These are phyloP conservation scores for Homalodisca vitripennis DNA, from an alignment of 1,140 invertebrate genomes.

Conservation along the genomic window DNA sequence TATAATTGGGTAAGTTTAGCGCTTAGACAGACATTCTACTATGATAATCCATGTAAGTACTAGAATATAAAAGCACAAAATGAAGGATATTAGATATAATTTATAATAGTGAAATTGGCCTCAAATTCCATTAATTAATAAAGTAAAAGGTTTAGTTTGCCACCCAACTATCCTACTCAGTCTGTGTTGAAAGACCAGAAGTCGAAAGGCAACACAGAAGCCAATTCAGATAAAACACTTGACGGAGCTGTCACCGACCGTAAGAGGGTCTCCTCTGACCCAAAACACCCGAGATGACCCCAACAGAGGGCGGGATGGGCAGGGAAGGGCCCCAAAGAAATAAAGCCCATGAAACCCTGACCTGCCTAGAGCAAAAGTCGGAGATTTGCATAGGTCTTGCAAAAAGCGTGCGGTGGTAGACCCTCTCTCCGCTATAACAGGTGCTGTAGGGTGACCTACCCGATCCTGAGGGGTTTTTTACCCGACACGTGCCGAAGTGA, in stretches of 20 bases:
- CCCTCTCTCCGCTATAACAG: slow-evolving; percentile 15
- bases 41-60: too few relatives aligned
- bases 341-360: slow-evolving; percentile 4
- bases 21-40: too few relatives aligned
- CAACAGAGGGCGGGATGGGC: too few relatives aligned
- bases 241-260: not conserved
- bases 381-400: slow-evolving; percentile 22
- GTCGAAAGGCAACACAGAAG: not conserved
- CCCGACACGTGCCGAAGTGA: not conserved
- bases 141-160: too few relatives aligned
- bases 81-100: too few relatives aligned
- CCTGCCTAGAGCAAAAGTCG: not conserved
- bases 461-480: slow-evolving; percentile 8
- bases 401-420: too few relatives aligned
- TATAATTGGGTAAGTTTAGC: too few relatives aligned
- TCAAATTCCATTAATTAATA: too few relatives aligned
- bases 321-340: not conserved
- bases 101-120: too few relatives aligned
- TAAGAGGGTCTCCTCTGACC: slow-evolving; percentile 6
- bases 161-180: too few relatives aligned
- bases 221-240: not conserved
- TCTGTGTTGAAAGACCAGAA: too few relatives aligned
- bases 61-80: too few relatives aligned
- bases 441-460: not conserved
- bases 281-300: slow-evolving; percentile 16